phyloP scores from a whole-genome alignment of 2,113 vertebrate species.

The Synchiropus splendidus region DNA sequence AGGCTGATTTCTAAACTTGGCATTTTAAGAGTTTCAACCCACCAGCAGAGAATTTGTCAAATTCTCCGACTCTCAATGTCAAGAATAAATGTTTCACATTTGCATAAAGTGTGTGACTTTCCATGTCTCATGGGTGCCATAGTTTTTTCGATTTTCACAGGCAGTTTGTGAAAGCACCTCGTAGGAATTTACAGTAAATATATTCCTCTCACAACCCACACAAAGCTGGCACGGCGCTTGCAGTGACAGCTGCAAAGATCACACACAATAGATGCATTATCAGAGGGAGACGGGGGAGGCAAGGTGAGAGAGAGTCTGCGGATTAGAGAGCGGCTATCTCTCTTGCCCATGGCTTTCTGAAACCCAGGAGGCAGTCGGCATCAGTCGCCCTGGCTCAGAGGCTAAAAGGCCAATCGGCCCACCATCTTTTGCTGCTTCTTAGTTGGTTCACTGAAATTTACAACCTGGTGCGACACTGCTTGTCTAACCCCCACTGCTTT shows the following conservation, averaged over 20 bases:
- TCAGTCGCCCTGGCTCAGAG: constrained; percentile 22
- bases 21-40: no score
- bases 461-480: constrained; percentile 8
- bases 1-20: no score
- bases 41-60: not conserved
- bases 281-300: constrained; percentile 26
- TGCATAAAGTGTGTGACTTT: constrained; percentile 7
- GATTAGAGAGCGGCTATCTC: constrained; percentile 50
- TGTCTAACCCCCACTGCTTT: not conserved
- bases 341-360: constrained; percentile 31
- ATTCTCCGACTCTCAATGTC: not conserved
- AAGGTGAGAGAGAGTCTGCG: constrained; percentile 30
- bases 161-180: constrained; percentile 6
- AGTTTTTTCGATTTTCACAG: not conserved
- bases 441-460: constrained; percentile 35
- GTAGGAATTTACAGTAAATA: no score
- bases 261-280: constrained; percentile 44
- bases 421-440: constrained; percentile 5
- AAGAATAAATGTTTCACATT: constrained; percentile 6
- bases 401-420: constrained; percentile 22
- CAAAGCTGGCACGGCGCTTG: constrained; percentile 19
- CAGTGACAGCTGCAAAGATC: constrained; percentile 35
- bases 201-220: not conserved
- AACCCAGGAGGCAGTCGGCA: constrained; percentile 37
- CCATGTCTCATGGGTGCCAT: not conserved